Conservation (phyloP, 2,888 invertebrate genomes). For the Parascotia fuliginaria region DNA sequence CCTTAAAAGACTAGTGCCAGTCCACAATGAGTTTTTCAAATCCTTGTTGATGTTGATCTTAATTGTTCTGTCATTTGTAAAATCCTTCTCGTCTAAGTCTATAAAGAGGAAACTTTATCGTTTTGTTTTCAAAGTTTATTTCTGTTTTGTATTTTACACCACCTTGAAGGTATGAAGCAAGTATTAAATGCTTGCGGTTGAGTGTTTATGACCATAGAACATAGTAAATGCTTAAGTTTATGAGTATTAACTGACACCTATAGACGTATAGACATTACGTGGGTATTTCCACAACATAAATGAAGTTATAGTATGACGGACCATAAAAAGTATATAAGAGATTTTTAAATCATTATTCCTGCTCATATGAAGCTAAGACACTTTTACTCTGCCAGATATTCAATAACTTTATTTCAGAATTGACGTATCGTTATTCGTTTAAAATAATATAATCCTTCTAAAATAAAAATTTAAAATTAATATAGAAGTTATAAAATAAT, state of each 20-base stretch:
- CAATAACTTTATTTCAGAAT: background rate
- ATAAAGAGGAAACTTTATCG: slow-evolving; percentile 5
- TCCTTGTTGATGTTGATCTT: slow-evolving; percentile 14
- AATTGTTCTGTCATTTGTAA: slow-evolving; percentile 13
- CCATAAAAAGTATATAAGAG: background rate
- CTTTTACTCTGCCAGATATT: background rate
- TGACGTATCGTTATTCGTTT: background rate
- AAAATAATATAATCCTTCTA: too few relatives aligned
- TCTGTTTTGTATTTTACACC: background rate
- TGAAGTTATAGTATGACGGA: slow-evolving; percentile 4
- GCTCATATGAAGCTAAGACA: background rate
- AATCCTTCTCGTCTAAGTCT: slow-evolving; percentile 20
- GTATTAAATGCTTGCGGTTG: slow-evolving; percentile 13
- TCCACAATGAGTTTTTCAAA: background rate
- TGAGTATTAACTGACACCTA: slow-evolving; percentile 43
- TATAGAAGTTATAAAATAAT: too few relatives aligned
- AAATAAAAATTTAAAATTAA: too few relatives aligned
- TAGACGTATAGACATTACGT: slow-evolving; percentile 38
- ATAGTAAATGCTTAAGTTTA: slow-evolving; percentile 33
- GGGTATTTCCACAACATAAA: slow-evolving; percentile 18
- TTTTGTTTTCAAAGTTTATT: background rate
- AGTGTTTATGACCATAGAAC: slow-evolving; percentile 20
- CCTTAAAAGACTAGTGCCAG: too few relatives aligned
- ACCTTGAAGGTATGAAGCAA: background rate
- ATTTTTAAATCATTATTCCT: background rate